Evolutionary conservation across 2,113 vertebrate genomes (phyloP).

Genomic region (Laterallus jamaicensis): DNA sequence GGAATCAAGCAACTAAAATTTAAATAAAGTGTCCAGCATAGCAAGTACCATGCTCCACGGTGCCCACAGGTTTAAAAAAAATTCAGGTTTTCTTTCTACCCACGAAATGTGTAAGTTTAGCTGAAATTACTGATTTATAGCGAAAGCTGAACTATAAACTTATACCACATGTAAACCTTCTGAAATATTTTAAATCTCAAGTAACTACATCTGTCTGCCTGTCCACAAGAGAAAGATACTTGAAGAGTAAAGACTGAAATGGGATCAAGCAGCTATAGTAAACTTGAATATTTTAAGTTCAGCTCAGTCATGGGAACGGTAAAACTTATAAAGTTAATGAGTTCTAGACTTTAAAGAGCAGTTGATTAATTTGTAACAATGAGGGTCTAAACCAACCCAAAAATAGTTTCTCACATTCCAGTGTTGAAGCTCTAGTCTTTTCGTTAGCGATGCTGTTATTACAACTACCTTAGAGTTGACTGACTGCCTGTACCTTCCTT

Average conservation of each 20-base stretch:
- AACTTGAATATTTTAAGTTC: slow-evolving; percentile 66
- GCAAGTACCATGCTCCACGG: neutral
- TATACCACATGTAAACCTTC: neutral
- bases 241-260: neutral
- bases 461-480: slow-evolving; percentile 29
- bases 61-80: neutral
- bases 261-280: slow-evolving; percentile 39
- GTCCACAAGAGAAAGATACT: neutral
- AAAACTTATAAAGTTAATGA: slow-evolving; percentile 82
- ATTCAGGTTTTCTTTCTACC: neutral
- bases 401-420: slow-evolving; percentile 81
- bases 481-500: neutral
- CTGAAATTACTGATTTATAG: neutral
- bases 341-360: slow-evolving; percentile 79
- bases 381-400: slow-evolving; percentile 74
- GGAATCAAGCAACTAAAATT: neutral
- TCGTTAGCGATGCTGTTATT: neutral
- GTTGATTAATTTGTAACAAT: slow-evolving; percentile 85
- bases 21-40: neutral
- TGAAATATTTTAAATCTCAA: neutral
- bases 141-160: neutral
- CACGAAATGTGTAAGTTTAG: neutral
- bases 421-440: slow-evolving; percentile 52
- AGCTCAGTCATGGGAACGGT: slow-evolving; percentile 76
- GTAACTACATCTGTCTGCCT: neutral